These are phyloP conservation scores for Pollenia amentaria DNA, from an alignment of 2,888 invertebrate species.

Conservation along the genomic window DNA sequence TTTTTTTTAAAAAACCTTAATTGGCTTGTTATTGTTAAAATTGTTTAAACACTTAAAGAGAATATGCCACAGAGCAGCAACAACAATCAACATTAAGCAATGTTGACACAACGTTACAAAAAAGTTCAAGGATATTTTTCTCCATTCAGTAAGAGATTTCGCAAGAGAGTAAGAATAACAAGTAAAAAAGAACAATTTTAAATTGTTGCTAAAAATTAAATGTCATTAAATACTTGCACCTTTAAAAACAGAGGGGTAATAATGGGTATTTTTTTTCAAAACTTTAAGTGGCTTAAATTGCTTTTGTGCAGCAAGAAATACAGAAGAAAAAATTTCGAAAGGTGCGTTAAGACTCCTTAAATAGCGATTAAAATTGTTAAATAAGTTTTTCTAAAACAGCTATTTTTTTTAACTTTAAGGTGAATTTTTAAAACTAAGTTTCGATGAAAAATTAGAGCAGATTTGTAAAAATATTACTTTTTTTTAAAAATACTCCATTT, in stretches of 20 bases:
- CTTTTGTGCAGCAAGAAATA: not conserved
- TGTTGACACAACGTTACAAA: not conserved
- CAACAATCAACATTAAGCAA: not conserved
- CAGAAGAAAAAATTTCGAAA: not conserved
- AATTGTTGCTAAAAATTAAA: constrained; percentile 15
- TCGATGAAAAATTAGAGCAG: too few species aligned
- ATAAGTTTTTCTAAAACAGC: too few species aligned
- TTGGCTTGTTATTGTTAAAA: constrained; percentile 66
- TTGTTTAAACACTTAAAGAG: constrained; percentile 41
- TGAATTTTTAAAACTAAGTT: too few species aligned
- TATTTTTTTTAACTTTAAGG: too few species aligned
- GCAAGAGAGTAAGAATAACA: not conserved
- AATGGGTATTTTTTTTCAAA: not conserved
- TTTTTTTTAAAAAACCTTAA: constrained; percentile 53
- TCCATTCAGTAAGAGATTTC: not conserved
- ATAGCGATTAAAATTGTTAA: not conserved
- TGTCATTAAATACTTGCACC: constrained; percentile 41
- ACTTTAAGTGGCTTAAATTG: not conserved
- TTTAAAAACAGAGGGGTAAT: constrained; percentile 17
- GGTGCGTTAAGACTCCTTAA: not conserved
- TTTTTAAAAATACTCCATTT: too few species aligned
- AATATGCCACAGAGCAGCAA: constrained; percentile 14
- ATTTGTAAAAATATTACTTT: too few species aligned
- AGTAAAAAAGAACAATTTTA: constrained; percentile 5
- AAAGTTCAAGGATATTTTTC: constrained; percentile 52